These are phyloP conservation scores for Drosophila paranaensis DNA, from an alignment of 2,888 invertebrate species.

Conservation along the genomic window DNA sequence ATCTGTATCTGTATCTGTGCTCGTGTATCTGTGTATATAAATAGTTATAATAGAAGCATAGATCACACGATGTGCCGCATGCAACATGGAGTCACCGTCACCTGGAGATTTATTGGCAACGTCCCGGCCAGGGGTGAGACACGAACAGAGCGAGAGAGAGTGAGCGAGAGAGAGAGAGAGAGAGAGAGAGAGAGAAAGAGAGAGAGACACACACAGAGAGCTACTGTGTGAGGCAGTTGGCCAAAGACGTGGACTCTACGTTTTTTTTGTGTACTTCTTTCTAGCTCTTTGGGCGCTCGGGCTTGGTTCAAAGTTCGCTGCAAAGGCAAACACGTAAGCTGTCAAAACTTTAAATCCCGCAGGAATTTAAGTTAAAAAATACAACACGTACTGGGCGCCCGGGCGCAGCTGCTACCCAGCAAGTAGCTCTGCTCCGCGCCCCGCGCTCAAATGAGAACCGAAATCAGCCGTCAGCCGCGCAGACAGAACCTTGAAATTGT, in stretches of 20 bases:
- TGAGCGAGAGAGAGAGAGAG: conserved; percentile 1
- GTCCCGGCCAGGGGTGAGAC: conserved; percentile 69
- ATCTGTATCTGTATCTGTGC: conserved; percentile 22
- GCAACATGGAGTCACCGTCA: conserved; percentile 83
- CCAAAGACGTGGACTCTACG: conserved; percentile 41
- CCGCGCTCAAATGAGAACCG: conserved; percentile 36
- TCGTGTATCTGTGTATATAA: conserved; percentile 60
- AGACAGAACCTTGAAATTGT: conserved; percentile 77
- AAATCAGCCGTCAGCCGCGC: conserved; percentile 42
- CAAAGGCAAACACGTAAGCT: conserved; percentile 80
- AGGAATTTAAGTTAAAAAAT: conserved; percentile 82
- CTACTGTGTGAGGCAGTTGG: conserved; percentile 41
- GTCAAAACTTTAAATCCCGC: conserved; percentile 83
- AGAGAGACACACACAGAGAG: conserved; percentile 22
- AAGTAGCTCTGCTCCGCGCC: conserved; percentile 8
- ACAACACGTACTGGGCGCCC: conserved; percentile 73
- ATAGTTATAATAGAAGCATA: conserved; percentile 83
- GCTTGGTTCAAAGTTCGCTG: conserved; percentile 75
- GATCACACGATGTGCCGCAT: conserved; percentile 82
- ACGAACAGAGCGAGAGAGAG: conserved; percentile 10
- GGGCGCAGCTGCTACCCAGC: conserved; percentile 65
- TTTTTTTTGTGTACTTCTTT: conserved; percentile 30
- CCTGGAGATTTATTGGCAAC: conserved; percentile 84
- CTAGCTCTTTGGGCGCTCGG: conserved; percentile 2
- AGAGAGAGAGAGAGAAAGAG: background rate